A percentile compares a stretch with the other conserved stretches of the same genome.
These are phyloP conservation scores for Bruchidius siliquastri DNA, from an alignment of 2,888 invertebrate species.

Conservation along the genomic window DNA sequence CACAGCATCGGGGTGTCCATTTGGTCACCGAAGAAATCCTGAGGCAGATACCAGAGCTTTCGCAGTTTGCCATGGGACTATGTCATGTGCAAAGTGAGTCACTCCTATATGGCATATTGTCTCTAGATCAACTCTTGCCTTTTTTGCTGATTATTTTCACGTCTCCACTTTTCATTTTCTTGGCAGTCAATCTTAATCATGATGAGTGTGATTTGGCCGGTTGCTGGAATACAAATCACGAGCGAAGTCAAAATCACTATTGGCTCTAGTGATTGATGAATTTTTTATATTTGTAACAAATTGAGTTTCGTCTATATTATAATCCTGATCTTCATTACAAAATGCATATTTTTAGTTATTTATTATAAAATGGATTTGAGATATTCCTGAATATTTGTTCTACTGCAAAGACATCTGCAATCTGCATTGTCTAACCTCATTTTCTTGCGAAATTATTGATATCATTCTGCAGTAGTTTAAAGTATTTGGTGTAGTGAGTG, in stretches of 20 bases:
- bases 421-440: neutral
- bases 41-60: slow-evolving; percentile 89
- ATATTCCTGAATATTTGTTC: neutral
- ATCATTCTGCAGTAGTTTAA: neutral
- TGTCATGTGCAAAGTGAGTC: slow-evolving; percentile 96
- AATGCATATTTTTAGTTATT: neutral
- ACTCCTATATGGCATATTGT: slow-evolving; percentile 15
- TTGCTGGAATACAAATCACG: neutral
- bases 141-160: neutral
- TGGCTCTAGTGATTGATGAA: neutral
- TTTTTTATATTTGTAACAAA: neutral
- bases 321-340: neutral
- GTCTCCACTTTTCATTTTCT: neutral
- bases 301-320: neutral
- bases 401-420: neutral
- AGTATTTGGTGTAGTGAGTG: neutral
- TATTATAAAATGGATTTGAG: neutral
- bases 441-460: neutral
- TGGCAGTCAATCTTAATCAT: neutral
- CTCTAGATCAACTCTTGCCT: slow-evolving; percentile 11
- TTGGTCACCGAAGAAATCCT: slow-evolving; percentile 95
- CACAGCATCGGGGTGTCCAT: slow-evolving; percentile 95
- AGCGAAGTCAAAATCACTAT: neutral
- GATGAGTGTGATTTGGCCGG: neutral
- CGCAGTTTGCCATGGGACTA: slow-evolving; percentile 91